phyloP scores from a whole-genome alignment of 2,888 invertebrate genomes.

The Yponomeuta evonymella region DNA sequence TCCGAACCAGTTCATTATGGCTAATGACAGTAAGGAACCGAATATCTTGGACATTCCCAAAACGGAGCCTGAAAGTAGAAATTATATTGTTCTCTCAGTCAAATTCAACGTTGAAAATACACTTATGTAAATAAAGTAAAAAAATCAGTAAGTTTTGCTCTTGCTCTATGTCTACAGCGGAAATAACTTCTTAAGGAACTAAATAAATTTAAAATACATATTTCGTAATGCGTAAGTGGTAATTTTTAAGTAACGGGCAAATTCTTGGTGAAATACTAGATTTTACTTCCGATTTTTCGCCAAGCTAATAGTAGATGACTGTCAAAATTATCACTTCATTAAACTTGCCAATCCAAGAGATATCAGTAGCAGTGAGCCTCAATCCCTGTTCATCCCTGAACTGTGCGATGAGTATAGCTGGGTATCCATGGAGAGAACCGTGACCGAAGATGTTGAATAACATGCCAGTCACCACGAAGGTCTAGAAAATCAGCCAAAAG shows the following conservation, averaged over 20 bases:
- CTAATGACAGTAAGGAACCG: slow-evolving; percentile 16
- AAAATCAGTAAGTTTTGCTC: background rate
- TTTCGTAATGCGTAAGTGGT: no score
- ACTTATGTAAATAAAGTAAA: no score
- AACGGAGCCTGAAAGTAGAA: slow-evolving; percentile 17
- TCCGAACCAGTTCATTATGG: slow-evolving; percentile 57
- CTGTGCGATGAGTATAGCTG: background rate
- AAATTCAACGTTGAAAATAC: no score
- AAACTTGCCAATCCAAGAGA: background rate
- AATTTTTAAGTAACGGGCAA: no score
- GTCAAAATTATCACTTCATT: no score
- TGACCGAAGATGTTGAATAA: background rate
- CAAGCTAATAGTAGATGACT: background rate
- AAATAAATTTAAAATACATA: no score
- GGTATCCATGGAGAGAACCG: background rate
- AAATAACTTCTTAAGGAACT: no score
- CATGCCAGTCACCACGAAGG: background rate
- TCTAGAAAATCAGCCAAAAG: background rate
- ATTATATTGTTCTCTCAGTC: background rate
- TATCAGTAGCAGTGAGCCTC: background rate
- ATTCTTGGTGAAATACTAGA: background rate
- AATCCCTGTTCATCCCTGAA: background rate
- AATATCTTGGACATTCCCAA: slow-evolving; percentile 13
- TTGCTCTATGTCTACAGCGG: no score
- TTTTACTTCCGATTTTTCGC: no score